A percentile compares a stretch with the other conserved stretches of the same genome.
Conservation (phyloP, 2,113 vertebrate species). For the Cairina moschata region DNA sequence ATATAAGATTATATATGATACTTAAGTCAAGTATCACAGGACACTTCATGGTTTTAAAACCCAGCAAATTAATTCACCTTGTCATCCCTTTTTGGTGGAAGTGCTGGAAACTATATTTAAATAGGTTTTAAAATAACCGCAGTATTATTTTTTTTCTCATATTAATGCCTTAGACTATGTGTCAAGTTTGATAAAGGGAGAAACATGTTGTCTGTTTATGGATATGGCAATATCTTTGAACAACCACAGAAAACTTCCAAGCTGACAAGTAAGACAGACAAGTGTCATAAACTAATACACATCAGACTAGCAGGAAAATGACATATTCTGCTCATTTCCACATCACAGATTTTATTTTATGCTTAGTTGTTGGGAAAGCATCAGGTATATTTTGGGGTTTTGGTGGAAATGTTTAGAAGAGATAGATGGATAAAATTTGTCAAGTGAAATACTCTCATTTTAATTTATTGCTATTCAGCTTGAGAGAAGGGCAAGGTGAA, state of each 20-base stretch:
- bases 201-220: neutral
- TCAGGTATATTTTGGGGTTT: neutral
- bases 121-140: slow-evolving; percentile 31
- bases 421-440: slow-evolving; percentile 23
- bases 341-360: neutral
- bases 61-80: slow-evolving; percentile 37
- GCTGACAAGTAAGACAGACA: slow-evolving; percentile 49
- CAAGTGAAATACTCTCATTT: neutral
- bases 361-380: neutral
- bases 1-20: neutral
- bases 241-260: slow-evolving; percentile 26
- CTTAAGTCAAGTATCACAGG: neutral
- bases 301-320: slow-evolving; percentile 24
- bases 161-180: neutral
- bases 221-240: slow-evolving; percentile 11
- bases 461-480: neutral
- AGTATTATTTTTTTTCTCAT: slow-evolving; percentile 18
- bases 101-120: slow-evolving; percentile 21
- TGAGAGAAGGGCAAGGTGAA: neutral
- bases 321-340: slow-evolving; percentile 45
- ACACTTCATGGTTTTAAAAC: neutral
- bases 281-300: slow-evolving; percentile 43
- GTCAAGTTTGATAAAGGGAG: slow-evolving; percentile 36
- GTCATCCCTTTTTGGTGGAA: slow-evolving; percentile 1
- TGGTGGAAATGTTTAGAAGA: slow-evolving; percentile 34